Evolutionary conservation across 2,888 invertebrate species (phyloP), one percentile per base, ranked within the genome.

Genomic region (Cephus sareptanus): DNA sequence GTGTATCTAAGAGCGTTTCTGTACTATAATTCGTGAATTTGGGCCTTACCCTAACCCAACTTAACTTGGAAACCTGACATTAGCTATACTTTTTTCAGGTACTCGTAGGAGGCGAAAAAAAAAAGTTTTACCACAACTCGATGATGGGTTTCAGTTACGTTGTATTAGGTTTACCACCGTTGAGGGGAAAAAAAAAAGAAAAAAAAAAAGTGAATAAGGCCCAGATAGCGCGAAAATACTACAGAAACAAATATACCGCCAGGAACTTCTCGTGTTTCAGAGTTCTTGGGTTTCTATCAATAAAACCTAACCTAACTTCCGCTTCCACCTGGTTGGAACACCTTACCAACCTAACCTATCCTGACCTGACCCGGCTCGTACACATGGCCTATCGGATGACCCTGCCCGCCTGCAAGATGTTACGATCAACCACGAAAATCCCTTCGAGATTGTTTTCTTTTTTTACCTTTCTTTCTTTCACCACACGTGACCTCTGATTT

Each of bases 361-460:
- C 56, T 56, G 56, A 23, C 56, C 56, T 2, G 56, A 56, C 23
- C 56, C 56, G 56, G 23, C 56, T 56, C 56, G 9, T 31, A 34
- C 79, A 76, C 83, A 82, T 76, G 83, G 85, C 9, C 56, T 56
- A 87, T 87, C 87, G 81, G 82, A 83, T 88, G 87, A 86, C 88
- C 87, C 81, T 80, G 81, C 23, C 84, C 86, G 87, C 85, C 80
- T 83, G 88, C 88, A 88, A 88, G 86, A 87, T 88, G 88, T 86
- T 86, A 71, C 77, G 71, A 71, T 23, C 71, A 34, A 71, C 31
- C 71, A 33, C 71, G 71, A 71, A 33, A 33, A 71, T 71, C 34
- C 34, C 23, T 33, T 30, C 11, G 13, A 71, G 31, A 33, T 71
- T 71, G 13, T 71, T 71, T 71, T 70, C 6, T n/a, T n/a, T 70